Percentiles rank a stretch among this genome's conserved stretches.
Conservation (phyloP, 2,113 vertebrate species). For the Notothenia rossii region DNA sequence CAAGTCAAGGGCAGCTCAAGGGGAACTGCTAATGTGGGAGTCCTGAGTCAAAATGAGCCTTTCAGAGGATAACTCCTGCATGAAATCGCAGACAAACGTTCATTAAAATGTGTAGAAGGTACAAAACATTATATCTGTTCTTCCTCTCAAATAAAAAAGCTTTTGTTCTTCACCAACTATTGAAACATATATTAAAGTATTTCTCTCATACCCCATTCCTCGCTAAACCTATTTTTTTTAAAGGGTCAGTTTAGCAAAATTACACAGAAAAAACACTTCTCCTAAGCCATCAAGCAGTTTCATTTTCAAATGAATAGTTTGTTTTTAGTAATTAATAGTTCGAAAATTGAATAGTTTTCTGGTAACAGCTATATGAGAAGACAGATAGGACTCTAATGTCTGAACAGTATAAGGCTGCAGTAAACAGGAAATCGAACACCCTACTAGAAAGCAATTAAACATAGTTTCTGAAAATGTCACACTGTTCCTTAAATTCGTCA, state of each 20-base stretch:
- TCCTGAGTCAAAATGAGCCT: constrained; percentile 47
- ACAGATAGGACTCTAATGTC: neutral
- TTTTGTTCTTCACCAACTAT: neutral
- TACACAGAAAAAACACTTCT: neutral
- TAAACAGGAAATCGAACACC: neutral
- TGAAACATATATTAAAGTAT: neutral
- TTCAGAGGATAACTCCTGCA: constrained; percentile 13
- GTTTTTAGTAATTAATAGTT: no score
- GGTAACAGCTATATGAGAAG: neutral
- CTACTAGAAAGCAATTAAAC: no score
- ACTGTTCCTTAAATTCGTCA: neutral
- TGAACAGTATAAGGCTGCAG: neutral
- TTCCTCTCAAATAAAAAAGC: neutral
- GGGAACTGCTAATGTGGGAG: constrained; percentile 61
- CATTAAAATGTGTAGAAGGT: neutral
- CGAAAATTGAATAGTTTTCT: neutral
- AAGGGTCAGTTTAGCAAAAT: neutral
- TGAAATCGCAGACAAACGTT: constrained; percentile 13
- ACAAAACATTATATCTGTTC: neutral
- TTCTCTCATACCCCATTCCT: neutral
- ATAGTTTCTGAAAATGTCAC: neutral
- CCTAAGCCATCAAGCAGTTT: neutral
- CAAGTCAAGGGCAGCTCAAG: constrained; percentile 82
- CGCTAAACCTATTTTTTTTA: neutral
- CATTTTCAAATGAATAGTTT: neutral